Evolutionary conservation across 2,888 invertebrate species (phyloP).

Genomic region (Troides oblongomaculatus): DNA sequence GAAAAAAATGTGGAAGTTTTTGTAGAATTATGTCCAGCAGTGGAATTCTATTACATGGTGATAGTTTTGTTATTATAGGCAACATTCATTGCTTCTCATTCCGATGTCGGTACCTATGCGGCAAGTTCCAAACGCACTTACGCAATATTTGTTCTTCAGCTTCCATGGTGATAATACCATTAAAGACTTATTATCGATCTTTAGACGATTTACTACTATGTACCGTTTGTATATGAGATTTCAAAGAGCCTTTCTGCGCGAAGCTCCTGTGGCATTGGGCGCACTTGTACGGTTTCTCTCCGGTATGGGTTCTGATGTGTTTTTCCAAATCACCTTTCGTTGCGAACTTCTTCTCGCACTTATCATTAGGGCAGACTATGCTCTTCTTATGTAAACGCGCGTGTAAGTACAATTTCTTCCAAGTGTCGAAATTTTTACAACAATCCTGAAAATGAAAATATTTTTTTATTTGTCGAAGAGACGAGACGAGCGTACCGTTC

Average conservation of each 20-base stretch:
- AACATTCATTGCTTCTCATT: too few relatives aligned
- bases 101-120: too few relatives aligned
- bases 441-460: slow-evolving; percentile 54
- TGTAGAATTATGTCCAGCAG: too few relatives aligned
- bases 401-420: slow-evolving; percentile 63
- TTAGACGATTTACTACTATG: slow-evolving; percentile 36
- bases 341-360: slow-evolving; percentile 61
- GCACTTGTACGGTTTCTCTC: slow-evolving; percentile 62
- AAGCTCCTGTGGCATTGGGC: slow-evolving; percentile 55
- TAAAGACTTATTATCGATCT: not conserved
- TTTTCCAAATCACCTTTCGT: slow-evolving; percentile 63
- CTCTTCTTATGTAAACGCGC: slow-evolving; percentile 55
- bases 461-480: too few relatives aligned
- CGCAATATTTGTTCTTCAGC: not conserved
- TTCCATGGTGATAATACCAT: too few relatives aligned
- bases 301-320: slow-evolving; percentile 65
- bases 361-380: slow-evolving; percentile 47
- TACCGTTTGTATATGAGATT: slow-evolving; percentile 46
- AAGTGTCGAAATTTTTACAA: slow-evolving; percentile 47
- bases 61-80: too few relatives aligned
- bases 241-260: slow-evolving; percentile 56
- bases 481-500: too few relatives aligned
- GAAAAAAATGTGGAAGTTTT: too few relatives aligned
- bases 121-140: not conserved
- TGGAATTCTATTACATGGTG: too few relatives aligned